Evolutionary conservation across 2,113 vertebrate species (phyloP), one percentile per base, ranked within the genome.

Genomic region (Bubalus kerabau): DNA sequence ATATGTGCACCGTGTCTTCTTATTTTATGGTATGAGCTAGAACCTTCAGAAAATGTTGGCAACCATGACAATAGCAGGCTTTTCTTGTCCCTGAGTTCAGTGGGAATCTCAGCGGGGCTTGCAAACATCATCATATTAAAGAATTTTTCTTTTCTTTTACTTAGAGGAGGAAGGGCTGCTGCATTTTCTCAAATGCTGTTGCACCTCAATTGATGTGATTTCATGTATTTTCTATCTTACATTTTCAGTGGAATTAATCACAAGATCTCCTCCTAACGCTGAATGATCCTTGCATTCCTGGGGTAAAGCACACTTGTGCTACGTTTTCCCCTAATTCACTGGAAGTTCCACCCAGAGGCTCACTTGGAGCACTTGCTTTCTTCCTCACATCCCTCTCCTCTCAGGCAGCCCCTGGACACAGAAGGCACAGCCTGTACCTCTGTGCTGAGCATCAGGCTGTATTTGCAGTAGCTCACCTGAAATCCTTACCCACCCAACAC

Each of bases 241-340:
- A 26, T 80, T 15, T 8, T 16, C 46, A 13, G 2, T 32, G 30
- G 43, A 56, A 54, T 62, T 11, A n/a, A n/a, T 10, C 4, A 6
- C 28, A 21, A 28, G 0, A 10, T 15, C 54, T 11, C 23, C 50
- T 50, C 36, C 32, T 32, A 2, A 5, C 28, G 30, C n/a, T 11
- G 36, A 87, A 12, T 10, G 23, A 0, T 7, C 50, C 60, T 48
- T 21, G 6, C 21, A 1, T 5, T 28, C 36, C 46, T 48, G 46
- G 36, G 8, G 10, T 52, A 23, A 59, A 19, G 43, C 57, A 52
- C 1, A 12, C 2, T 1, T 5, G 2, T 0, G 15, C n/a, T 8
- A 19, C 5, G 10, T 15, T 43, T 32, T 14, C 57, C 76, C 16
- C 43, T 19, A 9, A 17, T 13, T 32, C 17, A 0, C 7, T 1